Evolutionary conservation across 2,797 vertebrate species (phyloP).

Genomic region (Molossus molossus): DNA sequence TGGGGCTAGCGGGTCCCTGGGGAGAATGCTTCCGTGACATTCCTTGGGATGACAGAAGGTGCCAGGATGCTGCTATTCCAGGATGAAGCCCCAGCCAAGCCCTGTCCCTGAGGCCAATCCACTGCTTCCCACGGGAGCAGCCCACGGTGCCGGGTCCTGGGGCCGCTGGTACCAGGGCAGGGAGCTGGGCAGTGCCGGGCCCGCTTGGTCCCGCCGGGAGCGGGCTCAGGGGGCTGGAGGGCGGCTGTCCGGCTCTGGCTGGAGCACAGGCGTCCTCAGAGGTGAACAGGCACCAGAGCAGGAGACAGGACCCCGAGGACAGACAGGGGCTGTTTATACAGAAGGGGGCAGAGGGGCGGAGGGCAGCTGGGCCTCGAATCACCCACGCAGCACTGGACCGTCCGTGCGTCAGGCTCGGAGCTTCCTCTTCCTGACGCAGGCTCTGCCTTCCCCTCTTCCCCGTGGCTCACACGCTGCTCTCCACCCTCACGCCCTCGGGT

Average conservation of each 20-base stretch:
- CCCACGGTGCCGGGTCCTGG: too few relatives aligned
- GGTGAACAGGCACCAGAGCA: neutral
- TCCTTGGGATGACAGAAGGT: neutral
- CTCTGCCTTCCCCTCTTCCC: neutral
- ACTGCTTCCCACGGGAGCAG: neutral
- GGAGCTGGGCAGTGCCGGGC: neutral
- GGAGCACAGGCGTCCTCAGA: neutral
- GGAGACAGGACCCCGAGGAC: neutral
- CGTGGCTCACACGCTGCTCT: too few relatives aligned
- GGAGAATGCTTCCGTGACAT: neutral
- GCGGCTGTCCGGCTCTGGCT: rapidly evolving
- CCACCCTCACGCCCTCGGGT: neutral
- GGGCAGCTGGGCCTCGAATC: neutral
- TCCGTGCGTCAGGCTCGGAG: neutral
- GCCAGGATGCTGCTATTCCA: neutral
- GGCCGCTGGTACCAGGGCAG: too few relatives aligned
- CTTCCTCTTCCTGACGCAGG: too few relatives aligned
- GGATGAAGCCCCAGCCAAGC: neutral
- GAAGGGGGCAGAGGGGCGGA: neutral
- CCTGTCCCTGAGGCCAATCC: neutral
- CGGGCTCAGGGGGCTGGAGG: neutral
- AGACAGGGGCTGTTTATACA: neutral
- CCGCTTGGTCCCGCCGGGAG: rapidly evolving
- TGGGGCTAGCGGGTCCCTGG: neutral
- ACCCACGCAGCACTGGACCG: neutral